Conservation (phyloP, 2,797 vertebrate species). For the Distichodus sexfasciatus region DNA sequence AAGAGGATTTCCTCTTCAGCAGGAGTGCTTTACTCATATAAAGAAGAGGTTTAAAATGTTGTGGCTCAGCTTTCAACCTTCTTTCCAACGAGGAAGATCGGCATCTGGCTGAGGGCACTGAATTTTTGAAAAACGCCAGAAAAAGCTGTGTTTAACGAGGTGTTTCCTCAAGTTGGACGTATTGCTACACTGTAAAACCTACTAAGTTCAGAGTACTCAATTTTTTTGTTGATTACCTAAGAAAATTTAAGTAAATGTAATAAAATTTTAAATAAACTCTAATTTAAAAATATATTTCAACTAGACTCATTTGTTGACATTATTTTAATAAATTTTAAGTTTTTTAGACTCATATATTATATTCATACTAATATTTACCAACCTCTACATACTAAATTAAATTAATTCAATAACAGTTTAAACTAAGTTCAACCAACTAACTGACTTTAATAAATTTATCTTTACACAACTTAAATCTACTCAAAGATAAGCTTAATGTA, state of each 20-base stretch:
- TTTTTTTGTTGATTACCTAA: background rate
- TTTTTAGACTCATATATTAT: background rate
- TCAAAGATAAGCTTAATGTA: background rate
- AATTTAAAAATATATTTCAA: background rate
- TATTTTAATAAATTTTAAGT: background rate
- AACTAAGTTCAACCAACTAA: background rate
- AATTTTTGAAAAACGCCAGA: too few species aligned
- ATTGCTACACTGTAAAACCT: slow-evolving; percentile 4
- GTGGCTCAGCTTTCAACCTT: too few species aligned
- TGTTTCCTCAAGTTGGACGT: too few species aligned
- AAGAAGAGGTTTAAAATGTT: too few species aligned
- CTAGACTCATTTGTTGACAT: background rate
- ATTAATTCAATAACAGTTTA: too few species aligned
- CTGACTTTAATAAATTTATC: background rate
- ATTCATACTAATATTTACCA: background rate
- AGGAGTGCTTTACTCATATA: too few species aligned
- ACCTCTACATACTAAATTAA: background rate
- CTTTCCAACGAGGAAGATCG: too few species aligned
- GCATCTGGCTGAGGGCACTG: too few species aligned
- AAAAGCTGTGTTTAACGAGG: too few species aligned
- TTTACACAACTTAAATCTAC: background rate
- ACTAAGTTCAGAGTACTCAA: slow-evolving; percentile 3
- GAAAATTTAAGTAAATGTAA: background rate
- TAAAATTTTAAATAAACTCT: background rate
- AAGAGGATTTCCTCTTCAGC: too few species aligned